Evolutionary conservation across 2,888 invertebrate genomes (phyloP), one percentile per base, ranked within the genome.

Genomic region (Thecophora atra): DNA sequence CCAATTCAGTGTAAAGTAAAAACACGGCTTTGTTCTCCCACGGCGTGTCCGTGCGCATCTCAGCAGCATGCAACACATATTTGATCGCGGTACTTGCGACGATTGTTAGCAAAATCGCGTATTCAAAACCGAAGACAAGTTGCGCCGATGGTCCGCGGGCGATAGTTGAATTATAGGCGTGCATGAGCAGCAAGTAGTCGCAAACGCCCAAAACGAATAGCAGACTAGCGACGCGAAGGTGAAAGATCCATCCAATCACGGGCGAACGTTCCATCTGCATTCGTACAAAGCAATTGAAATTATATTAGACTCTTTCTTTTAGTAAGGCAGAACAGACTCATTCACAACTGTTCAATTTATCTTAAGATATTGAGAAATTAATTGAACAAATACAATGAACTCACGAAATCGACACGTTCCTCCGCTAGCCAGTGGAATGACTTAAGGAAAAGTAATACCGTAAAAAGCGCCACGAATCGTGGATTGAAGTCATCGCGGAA

Each of bases 1-100:
- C 91, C 72, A 99, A 89, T 87, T 99, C 99, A 0, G 98, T 96
- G 84, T 99, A 99, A 2, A 99, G 89, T 52, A 99, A 88, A 82
- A 97, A 99, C 0, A 99, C 98, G 13, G 99, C 98, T 87, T 99
- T 99, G 86, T 96, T 97, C 86, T 99, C 99, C 99, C 99, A 99
- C 0, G 98, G 98, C 58, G 94, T 95, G 83, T 99, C 97, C 68
- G 84, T 84, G 42, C 87, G 92, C 77, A 96, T 89, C 84, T 97
- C 97, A 66, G 95, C 91, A 7, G 93, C 91, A 85, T 97, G 96
- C 7, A 95, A 88, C 28, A 93, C 88, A 84, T 97, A 97, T 84
- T 99, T 99, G 76, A 98, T 94, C 65, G 93, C 90, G 73, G 97
- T 97, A 87, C 98, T 98, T 70, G 94, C 89, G 44, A 97, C 94